phyloP scores from a whole-genome alignment of 2,113 vertebrate species.

The Actenoides lindsayi region DNA sequence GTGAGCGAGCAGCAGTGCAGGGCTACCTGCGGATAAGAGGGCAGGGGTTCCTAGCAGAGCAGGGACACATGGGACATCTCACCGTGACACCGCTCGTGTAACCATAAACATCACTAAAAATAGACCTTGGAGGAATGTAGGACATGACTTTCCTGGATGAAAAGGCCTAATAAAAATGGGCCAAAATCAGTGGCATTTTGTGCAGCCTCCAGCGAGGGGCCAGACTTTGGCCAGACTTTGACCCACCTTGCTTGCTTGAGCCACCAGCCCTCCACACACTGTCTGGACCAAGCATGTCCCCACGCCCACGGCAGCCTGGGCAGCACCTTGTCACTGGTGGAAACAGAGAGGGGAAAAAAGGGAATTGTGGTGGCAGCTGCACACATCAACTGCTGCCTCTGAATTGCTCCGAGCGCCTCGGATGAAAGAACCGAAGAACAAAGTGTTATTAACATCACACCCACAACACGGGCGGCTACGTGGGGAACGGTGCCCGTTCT shows the following conservation, averaged over 20 bases:
- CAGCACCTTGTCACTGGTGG: not conserved
- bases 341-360: not conserved
- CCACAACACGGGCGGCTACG: not conserved
- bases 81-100: accelerated
- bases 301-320: accelerated
- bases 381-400: not conserved
- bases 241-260: not conserved
- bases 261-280: too few species aligned
- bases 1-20: too few species aligned
- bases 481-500: not conserved
- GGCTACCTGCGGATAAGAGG: too few species aligned
- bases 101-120: not conserved
- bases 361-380: not conserved
- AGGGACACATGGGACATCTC: not conserved
- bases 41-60: too few species aligned
- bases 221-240: not conserved
- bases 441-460: not conserved
- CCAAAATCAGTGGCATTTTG: not conserved
- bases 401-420: not conserved
- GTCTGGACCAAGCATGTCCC: not conserved
- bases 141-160: not conserved
- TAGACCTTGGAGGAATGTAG: not conserved
- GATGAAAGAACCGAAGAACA: not conserved
- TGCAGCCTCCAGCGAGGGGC: not conserved
- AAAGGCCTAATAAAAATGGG: not conserved